Evolutionary conservation across 2,113 vertebrate genomes (phyloP).

Genomic region (Mungos mungo): DNA sequence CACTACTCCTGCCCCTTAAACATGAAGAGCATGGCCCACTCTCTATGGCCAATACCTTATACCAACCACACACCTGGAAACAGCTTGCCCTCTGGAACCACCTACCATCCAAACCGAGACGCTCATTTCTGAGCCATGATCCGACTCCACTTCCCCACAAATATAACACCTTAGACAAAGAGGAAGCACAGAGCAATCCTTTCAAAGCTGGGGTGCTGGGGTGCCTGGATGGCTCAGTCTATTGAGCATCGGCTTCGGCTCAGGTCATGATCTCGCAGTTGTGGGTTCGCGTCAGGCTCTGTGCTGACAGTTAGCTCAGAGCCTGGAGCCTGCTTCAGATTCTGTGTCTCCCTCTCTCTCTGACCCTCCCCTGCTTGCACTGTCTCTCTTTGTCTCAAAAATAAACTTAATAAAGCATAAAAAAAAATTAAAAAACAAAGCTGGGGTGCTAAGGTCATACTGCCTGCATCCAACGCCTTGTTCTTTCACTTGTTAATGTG

Average conservation of each 20-base stretch:
- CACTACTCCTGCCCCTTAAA: background rate
- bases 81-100: background rate
- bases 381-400: too few relatives aligned
- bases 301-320: too few relatives aligned
- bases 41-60: too few relatives aligned
- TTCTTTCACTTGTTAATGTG: background rate
- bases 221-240: too few relatives aligned
- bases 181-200: background rate
- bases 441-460: background rate
- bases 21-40: background rate
- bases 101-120: background rate
- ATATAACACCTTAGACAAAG: background rate
- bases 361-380: too few relatives aligned
- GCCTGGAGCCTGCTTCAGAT: too few relatives aligned
- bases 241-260: too few relatives aligned
- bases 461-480: background rate
- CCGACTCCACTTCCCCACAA: too few relatives aligned
- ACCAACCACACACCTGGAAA: background rate
- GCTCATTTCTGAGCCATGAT: background rate
- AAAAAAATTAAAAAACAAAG: background rate
- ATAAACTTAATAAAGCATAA: too few relatives aligned
- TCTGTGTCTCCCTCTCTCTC: too few relatives aligned
- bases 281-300: too few relatives aligned
- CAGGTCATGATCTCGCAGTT: too few relatives aligned
- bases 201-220: background rate